Evolutionary conservation across 1,140 invertebrate species (phyloP).

Genomic region (Agrilus planipennis): DNA sequence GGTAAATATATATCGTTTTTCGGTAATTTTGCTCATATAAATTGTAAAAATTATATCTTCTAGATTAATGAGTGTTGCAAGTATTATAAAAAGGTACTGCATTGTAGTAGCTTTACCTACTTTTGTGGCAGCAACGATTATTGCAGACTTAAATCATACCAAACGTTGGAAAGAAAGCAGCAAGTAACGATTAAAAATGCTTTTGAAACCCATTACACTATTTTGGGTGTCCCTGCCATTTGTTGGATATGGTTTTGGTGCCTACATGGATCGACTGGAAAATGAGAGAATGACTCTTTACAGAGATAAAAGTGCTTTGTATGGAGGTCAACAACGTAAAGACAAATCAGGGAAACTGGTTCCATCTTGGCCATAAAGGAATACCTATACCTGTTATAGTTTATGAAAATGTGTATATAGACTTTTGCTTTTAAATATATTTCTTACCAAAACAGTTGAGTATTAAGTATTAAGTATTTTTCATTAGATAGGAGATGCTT

Average conservation of each 20-base stretch:
- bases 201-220: slow-evolving; percentile 19
- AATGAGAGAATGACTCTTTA: slow-evolving; percentile 54
- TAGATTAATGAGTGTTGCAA: too few relatives aligned
- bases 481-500: too few relatives aligned
- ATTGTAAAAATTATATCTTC: too few relatives aligned
- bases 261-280: slow-evolving; percentile 52
- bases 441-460: too few relatives aligned
- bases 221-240: slow-evolving; percentile 39
- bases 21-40: too few relatives aligned
- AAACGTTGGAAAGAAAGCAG: slow-evolving; percentile 50
- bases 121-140: slow-evolving; percentile 43
- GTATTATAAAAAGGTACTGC: slow-evolving; percentile 43
- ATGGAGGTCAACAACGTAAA: slow-evolving; percentile 48
- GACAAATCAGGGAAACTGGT: too few relatives aligned
- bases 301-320: slow-evolving; percentile 65
- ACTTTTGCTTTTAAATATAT: too few relatives aligned
- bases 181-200: slow-evolving; percentile 32
- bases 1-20: too few relatives aligned
- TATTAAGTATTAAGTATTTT: too few relatives aligned
- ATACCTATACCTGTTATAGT: too few relatives aligned
- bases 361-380: slow-evolving; percentile 64
- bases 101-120: slow-evolving; percentile 52
- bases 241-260: slow-evolving; percentile 44
- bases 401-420: too few relatives aligned
- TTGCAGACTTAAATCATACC: slow-evolving; percentile 55